phyloP scores from a whole-genome alignment of 2,797 vertebrate genomes.

The Echiichthys vipera region DNA sequence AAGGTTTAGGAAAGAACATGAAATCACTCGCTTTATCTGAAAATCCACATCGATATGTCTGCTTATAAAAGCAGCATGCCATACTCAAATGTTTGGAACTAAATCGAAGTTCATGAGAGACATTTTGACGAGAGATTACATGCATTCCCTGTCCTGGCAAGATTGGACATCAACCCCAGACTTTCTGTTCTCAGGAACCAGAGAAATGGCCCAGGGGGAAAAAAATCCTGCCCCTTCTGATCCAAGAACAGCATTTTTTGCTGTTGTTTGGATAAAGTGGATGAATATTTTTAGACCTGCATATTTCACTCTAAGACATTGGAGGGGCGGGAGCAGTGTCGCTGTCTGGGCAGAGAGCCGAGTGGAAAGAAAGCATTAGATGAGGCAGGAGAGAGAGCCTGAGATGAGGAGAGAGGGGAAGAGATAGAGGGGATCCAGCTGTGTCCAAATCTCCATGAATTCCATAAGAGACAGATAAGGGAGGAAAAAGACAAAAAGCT shows the following conservation, averaged over 20 bases:
- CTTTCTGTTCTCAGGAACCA: conserved; percentile 71
- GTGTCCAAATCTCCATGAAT: conserved; percentile 69
- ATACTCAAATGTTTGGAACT: conserved; percentile 41
- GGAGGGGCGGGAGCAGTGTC: conserved; percentile 52
- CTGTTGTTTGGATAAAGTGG: conserved; percentile 80
- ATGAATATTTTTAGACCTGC: conserved; percentile 86
- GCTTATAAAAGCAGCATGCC: conserved; percentile 38
- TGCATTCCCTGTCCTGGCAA: conserved; percentile 52
- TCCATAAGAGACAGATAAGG: conserved; percentile 63
- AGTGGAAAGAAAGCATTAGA: conserved; percentile 83
- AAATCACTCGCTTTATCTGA: conserved; percentile 1
- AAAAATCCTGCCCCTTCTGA: conserved; percentile 56
- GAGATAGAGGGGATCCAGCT: conserved; percentile 72
- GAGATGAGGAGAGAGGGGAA: conserved; percentile 38
- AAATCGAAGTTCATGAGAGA: conserved; percentile 63
- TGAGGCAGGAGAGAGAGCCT: conserved; percentile 59
- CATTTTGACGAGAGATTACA: conserved; percentile 62
- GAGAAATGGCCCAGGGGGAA: conserved; percentile 50
- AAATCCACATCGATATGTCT: conserved; percentile 28
- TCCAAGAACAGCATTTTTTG: conserved; percentile 80
- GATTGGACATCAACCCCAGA: conserved; percentile 60
- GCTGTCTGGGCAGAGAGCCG: conserved; percentile 80
- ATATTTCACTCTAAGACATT: conserved; percentile 81
- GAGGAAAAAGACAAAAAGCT: conserved; percentile 47
- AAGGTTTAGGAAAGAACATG: conserved; percentile 6